Base-by-base conservation (phyloP, 2,888 invertebrate species). In the Philereme transversata region DNA sequence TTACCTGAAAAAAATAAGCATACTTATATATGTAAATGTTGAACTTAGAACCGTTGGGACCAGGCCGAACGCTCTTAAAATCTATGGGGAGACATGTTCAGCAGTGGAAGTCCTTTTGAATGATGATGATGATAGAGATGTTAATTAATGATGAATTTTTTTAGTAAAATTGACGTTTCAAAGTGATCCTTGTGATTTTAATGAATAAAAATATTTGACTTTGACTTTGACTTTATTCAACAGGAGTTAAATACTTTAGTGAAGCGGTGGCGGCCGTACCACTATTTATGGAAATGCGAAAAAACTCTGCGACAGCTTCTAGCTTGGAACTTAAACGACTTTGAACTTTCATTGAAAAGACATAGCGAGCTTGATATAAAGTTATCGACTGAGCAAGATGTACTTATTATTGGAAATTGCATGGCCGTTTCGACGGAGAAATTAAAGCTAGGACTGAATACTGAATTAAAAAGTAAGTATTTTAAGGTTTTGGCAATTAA, bases 261-360 rank as follows among this genome's bases (percentile, higher is more conserved):
- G 48, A 95, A 96, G 73, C 94, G 95, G 71, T 98, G 98, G 97
- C 94, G 96, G 33, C 96, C 97, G 0, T 98, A 98, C 83, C 96
- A 96, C 79, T 96, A 97, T 74, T 88, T 97, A 4, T 97, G 97
- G 97, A 96, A 96, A 73, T 96, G 96, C 74, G 97, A 97, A 79
- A 95, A 96, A 68, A 95, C 95, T n/a, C 94, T 96, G 34, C 90
- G 96, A 0, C 97, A 97, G 76, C 88, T 97, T 7, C 91, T 97
- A 68, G 95, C 94, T 59, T 95, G 96, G 78, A 95, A 94, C 51
- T 86, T 97, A 43, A 91, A 94, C 35, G 97, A 97, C 77, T 97
- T 97, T 73, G 97, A 97, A 80, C 83, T 94, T 3, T 94, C 95
- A 0, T 80, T 97, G 57, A 94, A 96, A 63, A 95, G 95, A 74